phyloP scores from a whole-genome alignment of 1,140 invertebrate species.

The Anadara kagoshimensis region DNA sequence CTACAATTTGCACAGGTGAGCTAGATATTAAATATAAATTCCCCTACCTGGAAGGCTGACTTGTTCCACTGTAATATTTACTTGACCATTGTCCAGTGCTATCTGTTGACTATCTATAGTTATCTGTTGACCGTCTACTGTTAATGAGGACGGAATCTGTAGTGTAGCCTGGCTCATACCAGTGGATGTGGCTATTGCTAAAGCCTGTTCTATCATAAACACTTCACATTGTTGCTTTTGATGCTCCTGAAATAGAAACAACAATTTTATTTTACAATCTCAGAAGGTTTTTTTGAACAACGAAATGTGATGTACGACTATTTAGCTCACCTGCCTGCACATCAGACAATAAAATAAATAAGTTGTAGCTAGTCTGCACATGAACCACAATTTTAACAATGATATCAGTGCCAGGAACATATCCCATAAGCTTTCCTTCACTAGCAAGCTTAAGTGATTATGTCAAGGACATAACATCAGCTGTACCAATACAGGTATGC shows the following conservation, averaged over 20 bases:
- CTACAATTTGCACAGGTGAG: background rate
- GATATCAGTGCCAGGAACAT: too few relatives aligned
- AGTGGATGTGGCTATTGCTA: slow-evolving; percentile 61
- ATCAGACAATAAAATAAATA: background rate
- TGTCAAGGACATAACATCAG: too few relatives aligned
- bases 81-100: slow-evolving; percentile 37
- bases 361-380: too few relatives aligned
- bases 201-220: slow-evolving; percentile 69
- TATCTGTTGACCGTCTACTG: slow-evolving; percentile 44
- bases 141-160: slow-evolving; percentile 57
- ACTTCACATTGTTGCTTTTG: slow-evolving; percentile 63
- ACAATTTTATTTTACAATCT: background rate
- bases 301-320: background rate
- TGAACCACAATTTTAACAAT: too few relatives aligned
- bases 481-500: too few relatives aligned
- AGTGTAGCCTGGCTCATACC: slow-evolving; percentile 65
- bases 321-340: background rate
- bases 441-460: too few relatives aligned
- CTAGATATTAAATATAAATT: background rate
- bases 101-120: slow-evolving; percentile 50
- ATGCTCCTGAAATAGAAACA: slow-evolving; percentile 60
- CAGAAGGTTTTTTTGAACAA: background rate
- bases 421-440: too few relatives aligned
- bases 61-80: slow-evolving; percentile 59
- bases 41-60: slow-evolving; percentile 48